Conservation (phyloP, 1,140 invertebrate genomes). For the Macrotrachela quadricornifera region DNA sequence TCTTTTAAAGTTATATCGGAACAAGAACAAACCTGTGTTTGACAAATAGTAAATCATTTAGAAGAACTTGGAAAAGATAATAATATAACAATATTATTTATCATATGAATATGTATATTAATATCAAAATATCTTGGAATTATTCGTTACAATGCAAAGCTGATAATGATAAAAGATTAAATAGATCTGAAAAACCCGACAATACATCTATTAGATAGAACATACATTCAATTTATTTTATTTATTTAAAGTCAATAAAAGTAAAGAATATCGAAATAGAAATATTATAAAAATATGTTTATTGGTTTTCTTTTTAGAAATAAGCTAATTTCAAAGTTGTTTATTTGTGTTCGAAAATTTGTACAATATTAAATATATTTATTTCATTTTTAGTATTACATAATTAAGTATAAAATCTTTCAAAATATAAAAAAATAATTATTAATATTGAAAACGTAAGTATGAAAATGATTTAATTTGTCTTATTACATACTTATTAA, state of each 20-base stretch:
- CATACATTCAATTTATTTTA: conserved; percentile 79
- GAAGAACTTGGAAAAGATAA: conserved; percentile 98
- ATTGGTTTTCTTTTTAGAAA: no score
- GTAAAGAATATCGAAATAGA: no score
- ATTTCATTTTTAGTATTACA: conserved; percentile 89
- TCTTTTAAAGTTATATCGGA: conserved; percentile 74
- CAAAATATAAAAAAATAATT: conserved; percentile 54
- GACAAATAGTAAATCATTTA: conserved; percentile 86
- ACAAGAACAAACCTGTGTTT: conserved; percentile 72
- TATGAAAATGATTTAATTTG: conserved; percentile 68
- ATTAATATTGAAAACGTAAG: conserved; percentile 65
- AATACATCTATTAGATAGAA: conserved; percentile 97
- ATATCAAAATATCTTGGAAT: conserved; percentile 94
- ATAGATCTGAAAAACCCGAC: conserved; percentile 93
- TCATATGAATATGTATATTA: conserved; percentile 96
- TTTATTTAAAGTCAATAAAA: no score
- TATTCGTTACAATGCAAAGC: conserved; percentile 87
- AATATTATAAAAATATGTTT: no score
- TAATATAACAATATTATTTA: conserved; percentile 69
- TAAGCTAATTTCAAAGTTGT: conserved; percentile 95
- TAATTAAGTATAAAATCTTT: conserved; percentile 84
- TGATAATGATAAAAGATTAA: conserved; percentile 89
- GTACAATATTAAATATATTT: conserved; percentile 75
- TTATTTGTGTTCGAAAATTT: conserved; percentile 81
- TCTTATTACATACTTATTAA: conserved; percentile 52